These are phyloP conservation scores for Drosophila percnosoma DNA, from an alignment of 2,888 invertebrate species.

Conservation along the genomic window DNA sequence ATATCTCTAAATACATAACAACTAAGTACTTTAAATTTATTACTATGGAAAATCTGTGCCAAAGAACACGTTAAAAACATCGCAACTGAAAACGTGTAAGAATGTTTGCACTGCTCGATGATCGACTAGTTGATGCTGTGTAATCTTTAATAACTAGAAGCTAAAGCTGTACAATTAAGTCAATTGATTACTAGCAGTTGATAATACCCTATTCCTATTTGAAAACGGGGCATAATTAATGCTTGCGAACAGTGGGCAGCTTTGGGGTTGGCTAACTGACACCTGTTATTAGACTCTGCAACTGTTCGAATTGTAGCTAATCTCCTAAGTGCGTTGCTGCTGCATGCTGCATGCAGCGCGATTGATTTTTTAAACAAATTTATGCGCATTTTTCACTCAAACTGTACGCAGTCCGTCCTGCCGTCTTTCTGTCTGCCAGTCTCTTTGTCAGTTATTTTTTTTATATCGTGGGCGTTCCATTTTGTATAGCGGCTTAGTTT, in stretches of 20 bases:
- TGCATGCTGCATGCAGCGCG: constrained; percentile 44
- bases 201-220: constrained; percentile 5
- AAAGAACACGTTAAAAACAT: constrained; percentile 15
- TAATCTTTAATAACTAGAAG: neutral
- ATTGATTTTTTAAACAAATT: constrained; percentile 37
- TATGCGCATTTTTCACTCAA: constrained; percentile 51
- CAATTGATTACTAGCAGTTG: neutral
- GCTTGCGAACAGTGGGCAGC: constrained; percentile 62
- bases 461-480: constrained; percentile 60
- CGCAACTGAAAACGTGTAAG: neutral
- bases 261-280: constrained; percentile 71
- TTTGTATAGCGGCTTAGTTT: constrained; percentile 50
- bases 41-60: constrained; percentile 29
- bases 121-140: constrained; percentile 22
- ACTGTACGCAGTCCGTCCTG: constrained; percentile 6
- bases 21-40: constrained; percentile 67
- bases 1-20: constrained; percentile 48
- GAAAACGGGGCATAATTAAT: constrained; percentile 16
- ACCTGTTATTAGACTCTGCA: constrained; percentile 76
- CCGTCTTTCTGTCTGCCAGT: constrained; percentile 3
- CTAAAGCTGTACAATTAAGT: neutral
- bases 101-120: neutral
- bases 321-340: constrained; percentile 63
- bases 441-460: constrained; percentile 16
- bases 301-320: constrained; percentile 69